phyloP scores from a whole-genome alignment of 2,888 invertebrate species.

The Caenorhabditis uteleia region DNA sequence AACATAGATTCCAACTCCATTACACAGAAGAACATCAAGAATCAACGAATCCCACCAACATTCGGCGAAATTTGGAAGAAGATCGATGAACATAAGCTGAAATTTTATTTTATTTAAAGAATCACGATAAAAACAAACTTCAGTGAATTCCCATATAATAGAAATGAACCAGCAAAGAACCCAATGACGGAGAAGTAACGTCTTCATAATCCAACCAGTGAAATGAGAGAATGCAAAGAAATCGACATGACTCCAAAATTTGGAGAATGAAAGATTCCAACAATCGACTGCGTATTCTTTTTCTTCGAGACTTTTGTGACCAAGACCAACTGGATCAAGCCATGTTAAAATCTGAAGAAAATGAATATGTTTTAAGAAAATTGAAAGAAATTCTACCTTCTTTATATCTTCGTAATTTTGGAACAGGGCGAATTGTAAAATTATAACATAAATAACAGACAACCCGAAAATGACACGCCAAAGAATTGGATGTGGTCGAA shows the following conservation, averaged over 20 bases:
- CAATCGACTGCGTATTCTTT: constrained; percentile 90
- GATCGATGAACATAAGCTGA: constrained; percentile 64
- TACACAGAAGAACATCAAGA: constrained; percentile 92
- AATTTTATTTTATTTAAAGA: constrained; percentile 8
- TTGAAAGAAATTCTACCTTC: constrained; percentile 72
- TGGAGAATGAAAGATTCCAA: constrained; percentile 85
- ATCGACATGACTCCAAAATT: constrained; percentile 90
- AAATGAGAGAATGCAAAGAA: constrained; percentile 96
- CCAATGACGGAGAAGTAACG: constrained; percentile 86
- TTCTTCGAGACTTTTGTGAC: constrained; percentile 57
- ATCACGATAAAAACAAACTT: too few species aligned
- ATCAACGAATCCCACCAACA: constrained; percentile 99
- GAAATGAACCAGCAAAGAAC: constrained; percentile 97
- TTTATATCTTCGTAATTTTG: constrained; percentile 92
- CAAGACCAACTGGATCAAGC: constrained; percentile 84
- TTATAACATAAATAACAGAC: constrained; percentile 73
- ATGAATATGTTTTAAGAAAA: constrained; percentile 1
- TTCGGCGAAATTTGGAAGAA: constrained; percentile 69
- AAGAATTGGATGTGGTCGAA: constrained; percentile 93
- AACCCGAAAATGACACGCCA: constrained; percentile 91
- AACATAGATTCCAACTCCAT: constrained; percentile 94
- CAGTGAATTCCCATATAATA: constrained; percentile 98
- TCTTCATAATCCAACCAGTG: constrained; percentile 93
- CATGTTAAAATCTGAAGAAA: constrained; percentile 82
- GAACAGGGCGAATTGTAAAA: constrained; percentile 82